Conservation (phyloP, 2,888 invertebrate species). For the Muschampia plurimacula region DNA sequence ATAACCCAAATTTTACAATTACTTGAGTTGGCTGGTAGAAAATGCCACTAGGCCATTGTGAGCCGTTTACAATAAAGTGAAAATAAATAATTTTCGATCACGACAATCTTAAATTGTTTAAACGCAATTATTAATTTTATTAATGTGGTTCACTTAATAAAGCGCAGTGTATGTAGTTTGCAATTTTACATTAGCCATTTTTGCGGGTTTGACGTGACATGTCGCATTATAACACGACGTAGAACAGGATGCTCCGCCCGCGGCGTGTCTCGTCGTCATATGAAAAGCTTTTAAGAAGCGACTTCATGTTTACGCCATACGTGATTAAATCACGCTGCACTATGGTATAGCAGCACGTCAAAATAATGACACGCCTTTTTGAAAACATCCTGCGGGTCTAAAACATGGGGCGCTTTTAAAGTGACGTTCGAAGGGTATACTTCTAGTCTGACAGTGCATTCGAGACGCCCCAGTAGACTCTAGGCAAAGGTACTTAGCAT, state of each 20-base stretch:
- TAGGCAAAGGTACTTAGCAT: background rate
- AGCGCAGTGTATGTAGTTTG: background rate
- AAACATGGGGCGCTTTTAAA: background rate
- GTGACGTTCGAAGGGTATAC: conserved; percentile 2
- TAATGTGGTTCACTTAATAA: too few relatives aligned
- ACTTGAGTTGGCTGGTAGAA: too few relatives aligned
- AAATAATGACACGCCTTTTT: conserved; percentile 26
- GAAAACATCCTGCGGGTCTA: background rate
- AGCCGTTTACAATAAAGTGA: too few relatives aligned
- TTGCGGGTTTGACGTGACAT: conserved; percentile 47
- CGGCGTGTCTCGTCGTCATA: conserved; percentile 46
- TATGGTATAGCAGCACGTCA: conserved; percentile 11
- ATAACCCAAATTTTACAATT: too few relatives aligned
- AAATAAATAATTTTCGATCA: background rate
- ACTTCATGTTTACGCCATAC: conserved; percentile 40
- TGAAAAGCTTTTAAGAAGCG: conserved; percentile 63
- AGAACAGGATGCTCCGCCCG: conserved; percentile 59
- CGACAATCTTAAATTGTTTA: background rate
- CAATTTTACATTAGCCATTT: background rate
- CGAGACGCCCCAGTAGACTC: background rate
- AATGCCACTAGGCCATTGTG: too few relatives aligned
- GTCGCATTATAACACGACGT: background rate
- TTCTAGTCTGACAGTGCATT: background rate
- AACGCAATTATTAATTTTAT: background rate
- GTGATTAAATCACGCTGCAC: conserved; percentile 33